Conservation (phyloP, 2,113 vertebrate species). For the Ardeotis arabs region DNA sequence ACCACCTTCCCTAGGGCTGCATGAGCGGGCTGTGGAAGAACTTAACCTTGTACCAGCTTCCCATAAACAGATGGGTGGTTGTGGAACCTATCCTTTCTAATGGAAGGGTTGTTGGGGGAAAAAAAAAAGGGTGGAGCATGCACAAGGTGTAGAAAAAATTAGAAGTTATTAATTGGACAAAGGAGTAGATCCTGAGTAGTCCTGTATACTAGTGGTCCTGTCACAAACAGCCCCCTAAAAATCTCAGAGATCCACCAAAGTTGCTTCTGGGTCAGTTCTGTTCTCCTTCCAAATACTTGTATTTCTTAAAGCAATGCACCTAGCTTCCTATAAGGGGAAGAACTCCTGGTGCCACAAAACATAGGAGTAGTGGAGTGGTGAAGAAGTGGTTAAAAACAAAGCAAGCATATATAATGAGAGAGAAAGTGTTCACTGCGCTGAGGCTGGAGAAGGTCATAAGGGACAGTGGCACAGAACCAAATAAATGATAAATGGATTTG, state of each 20-base stretch:
- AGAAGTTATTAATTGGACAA: not conserved
- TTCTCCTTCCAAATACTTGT: not conserved
- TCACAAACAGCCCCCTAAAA: not conserved
- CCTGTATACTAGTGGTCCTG: not conserved
- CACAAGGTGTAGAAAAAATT: not conserved
- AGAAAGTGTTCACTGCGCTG: not conserved
- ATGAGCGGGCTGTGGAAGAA: not conserved
- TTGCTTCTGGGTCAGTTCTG: not conserved
- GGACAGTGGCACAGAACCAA: slow-evolving; percentile 18
- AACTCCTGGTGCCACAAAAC: not conserved
- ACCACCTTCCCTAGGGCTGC: not conserved
- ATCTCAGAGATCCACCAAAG: not conserved
- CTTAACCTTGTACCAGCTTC: not conserved
- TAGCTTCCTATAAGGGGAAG: not conserved
- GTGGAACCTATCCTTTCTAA: not conserved
- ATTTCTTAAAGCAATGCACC: not conserved
- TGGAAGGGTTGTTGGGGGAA: not conserved
- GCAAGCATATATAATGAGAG: not conserved
- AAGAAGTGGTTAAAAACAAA: not conserved
- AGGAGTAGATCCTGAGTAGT: not conserved
- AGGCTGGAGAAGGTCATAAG: not conserved
- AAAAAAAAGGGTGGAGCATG: not conserved
- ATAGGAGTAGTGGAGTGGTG: not conserved
- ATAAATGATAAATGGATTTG: slow-evolving; percentile 52
- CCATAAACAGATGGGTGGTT: not conserved